These are phyloP conservation scores for Melanotaenia trifasciata DNA, from an alignment of 2,797 vertebrate species.

Conservation along the genomic window DNA sequence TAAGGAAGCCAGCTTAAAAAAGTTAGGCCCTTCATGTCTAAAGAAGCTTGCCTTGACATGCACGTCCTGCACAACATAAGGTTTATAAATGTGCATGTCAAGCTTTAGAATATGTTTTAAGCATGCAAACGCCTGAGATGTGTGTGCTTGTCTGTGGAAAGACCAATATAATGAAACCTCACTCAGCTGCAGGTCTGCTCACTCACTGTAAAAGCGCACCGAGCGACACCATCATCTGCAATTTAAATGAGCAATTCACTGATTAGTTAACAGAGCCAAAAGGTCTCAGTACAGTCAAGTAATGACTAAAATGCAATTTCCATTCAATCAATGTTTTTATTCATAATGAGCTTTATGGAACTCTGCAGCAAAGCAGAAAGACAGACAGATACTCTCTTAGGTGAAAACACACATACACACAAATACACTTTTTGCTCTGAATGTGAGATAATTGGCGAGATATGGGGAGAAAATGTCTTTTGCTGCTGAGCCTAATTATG, in stretches of 20 bases:
- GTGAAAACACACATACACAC: slow-evolving; percentile 25
- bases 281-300: slow-evolving; percentile 61
- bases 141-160: slow-evolving; percentile 10
- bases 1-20: background rate
- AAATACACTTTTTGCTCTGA: slow-evolving; percentile 41
- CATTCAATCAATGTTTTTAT: slow-evolving; percentile 66
- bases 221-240: slow-evolving; percentile 49
- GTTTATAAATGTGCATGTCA: slow-evolving; percentile 14
- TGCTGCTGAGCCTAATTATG: slow-evolving; percentile 66
- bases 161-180: slow-evolving; percentile 46
- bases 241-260: slow-evolving; percentile 65
- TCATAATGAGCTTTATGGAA: slow-evolving; percentile 55
- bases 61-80: background rate
- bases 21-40: background rate
- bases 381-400: slow-evolving; percentile 35
- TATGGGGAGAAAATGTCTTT: slow-evolving; percentile 40
- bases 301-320: slow-evolving; percentile 62
- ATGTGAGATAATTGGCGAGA: slow-evolving; percentile 67
- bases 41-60: background rate
- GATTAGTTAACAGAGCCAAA: slow-evolving; percentile 64
- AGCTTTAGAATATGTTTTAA: background rate
- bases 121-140: slow-evolving; percentile 5
- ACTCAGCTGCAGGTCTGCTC: slow-evolving; percentile 45
- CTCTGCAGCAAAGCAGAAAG: slow-evolving; percentile 36
- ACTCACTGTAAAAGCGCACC: slow-evolving; percentile 33